These are phyloP conservation scores for Lycocerus yunnanus DNA, from an alignment of 2,888 invertebrate genomes.

Conservation along the genomic window DNA sequence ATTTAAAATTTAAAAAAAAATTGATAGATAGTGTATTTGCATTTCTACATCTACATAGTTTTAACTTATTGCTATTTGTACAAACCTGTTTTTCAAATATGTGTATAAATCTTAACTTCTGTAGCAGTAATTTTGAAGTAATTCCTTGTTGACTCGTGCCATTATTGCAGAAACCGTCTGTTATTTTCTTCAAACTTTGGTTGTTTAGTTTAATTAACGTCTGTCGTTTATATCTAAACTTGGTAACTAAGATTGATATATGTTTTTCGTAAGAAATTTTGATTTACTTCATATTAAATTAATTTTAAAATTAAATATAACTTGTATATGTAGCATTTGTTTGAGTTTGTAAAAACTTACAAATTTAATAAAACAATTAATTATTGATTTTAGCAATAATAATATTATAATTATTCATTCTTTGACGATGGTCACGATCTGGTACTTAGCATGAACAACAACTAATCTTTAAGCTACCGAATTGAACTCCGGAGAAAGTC, in stretches of 20 bases:
- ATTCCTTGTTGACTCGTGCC: conserved; percentile 23
- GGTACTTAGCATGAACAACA: no score
- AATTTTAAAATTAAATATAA: conserved; percentile 2
- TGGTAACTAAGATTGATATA: conserved; percentile 15
- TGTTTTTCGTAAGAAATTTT: conserved; percentile 8
- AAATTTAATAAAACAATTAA: no score
- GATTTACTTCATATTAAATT: not conserved
- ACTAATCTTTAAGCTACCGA: no score
- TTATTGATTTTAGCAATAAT: no score
- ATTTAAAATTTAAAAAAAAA: no score
- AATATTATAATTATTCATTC: no score
- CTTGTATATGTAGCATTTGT: not conserved
- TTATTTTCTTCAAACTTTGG: conserved; percentile 17
- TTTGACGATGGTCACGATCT: no score
- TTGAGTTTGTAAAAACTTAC: no score
- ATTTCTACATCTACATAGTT: no score
- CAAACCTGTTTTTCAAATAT: not conserved
- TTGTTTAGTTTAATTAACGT: conserved; percentile 24
- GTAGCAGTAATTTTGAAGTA: conserved; percentile 14
- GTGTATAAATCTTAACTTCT: not conserved
- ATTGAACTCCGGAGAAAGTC: no score
- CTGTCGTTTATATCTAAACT: conserved; percentile 18
- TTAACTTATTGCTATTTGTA: not conserved
- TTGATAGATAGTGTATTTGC: no score
- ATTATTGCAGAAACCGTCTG: conserved; percentile 19